phyloP scores from a whole-genome alignment of 2,113 vertebrate genomes.

The Pontoporia blainvillei region DNA sequence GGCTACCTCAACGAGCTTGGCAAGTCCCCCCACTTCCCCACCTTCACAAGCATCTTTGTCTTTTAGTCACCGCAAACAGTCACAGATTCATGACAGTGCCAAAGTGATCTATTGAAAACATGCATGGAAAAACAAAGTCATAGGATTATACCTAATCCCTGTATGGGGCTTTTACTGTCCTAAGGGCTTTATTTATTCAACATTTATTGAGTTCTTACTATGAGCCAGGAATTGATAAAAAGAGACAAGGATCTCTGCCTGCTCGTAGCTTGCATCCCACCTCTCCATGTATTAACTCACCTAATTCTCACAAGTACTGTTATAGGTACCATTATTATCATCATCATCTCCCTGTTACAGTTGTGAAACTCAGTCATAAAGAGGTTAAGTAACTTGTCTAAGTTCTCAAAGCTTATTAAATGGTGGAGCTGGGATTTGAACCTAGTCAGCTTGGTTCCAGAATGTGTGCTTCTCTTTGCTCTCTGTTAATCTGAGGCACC shows the following conservation, averaged over 20 bases:
- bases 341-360: not conserved
- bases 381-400: not conserved
- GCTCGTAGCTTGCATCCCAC: not conserved
- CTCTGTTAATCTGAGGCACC: not conserved
- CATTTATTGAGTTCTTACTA: not conserved
- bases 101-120: not conserved
- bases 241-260: not conserved
- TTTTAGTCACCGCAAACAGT: not conserved
- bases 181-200: not conserved
- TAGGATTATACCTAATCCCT: not conserved
- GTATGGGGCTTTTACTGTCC: not conserved
- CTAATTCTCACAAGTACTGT: not conserved
- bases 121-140: not conserved
- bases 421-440: not conserved
- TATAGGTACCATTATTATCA: not conserved
- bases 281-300: not conserved
- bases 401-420: not conserved
- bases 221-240: not conserved
- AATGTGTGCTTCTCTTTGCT: not conserved
- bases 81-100: too few relatives aligned
- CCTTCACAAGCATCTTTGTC: not conserved
- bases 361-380: not conserved
- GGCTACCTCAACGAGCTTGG: slow-evolving; percentile 93
- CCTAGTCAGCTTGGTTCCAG: not conserved
- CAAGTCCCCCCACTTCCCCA: slow-evolving; percentile 42